Evolutionary conservation across 2,113 vertebrate species (phyloP), one percentile per base, ranked within the genome.

Genomic region (Siniperca knerii): DNA sequence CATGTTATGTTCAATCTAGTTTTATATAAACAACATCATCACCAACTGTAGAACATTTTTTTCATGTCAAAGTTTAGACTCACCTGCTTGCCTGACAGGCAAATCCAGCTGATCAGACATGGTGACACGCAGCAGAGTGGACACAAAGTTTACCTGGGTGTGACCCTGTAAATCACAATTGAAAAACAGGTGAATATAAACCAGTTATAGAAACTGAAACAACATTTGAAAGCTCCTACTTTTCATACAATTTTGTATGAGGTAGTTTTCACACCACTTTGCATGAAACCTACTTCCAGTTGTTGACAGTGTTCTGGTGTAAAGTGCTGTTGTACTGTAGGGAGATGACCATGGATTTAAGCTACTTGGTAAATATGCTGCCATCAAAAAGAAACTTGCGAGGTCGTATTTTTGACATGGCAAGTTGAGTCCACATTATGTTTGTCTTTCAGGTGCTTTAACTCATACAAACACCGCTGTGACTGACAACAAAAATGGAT

Each of bases 21-120:
- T 65, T 15, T 11, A 29, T 57, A 77, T 52, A 13, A 13, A 42
- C 40, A 42, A 29, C 4, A 42, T 5, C 6, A 73, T 5, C 16
- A 23, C 3, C 5, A 35, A 33, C 4, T n/a, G 18, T 5, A 50
- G 25, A 57, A 57, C 40, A 37, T 20, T 76, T 75, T 44, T 69
- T 9, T 55, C 21, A 67, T 44, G n/a, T 48, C 0, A 29, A 25
- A n/a, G 50, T 69, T 62, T 35, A 15, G n/a, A 67, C 93, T 94
- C 75, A 97, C 98, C 98, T 97, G 98, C 98, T 95, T 99, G 98
- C 90, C 98, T 97, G 89, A 99, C 97, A 85, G 97, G 97, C 95
- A 99, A 96, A 96, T 99, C 98, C 96, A 99, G 95, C 92, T 99
- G 98, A 81, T 99, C 97, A 4, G 98, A 97, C 98, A 99, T 99